A percentile compares a stretch with the other conserved stretches of the same genome.
These are phyloP conservation scores for Agonum fuliginosum DNA, from an alignment of 2,888 invertebrate species.

Conservation along the genomic window DNA sequence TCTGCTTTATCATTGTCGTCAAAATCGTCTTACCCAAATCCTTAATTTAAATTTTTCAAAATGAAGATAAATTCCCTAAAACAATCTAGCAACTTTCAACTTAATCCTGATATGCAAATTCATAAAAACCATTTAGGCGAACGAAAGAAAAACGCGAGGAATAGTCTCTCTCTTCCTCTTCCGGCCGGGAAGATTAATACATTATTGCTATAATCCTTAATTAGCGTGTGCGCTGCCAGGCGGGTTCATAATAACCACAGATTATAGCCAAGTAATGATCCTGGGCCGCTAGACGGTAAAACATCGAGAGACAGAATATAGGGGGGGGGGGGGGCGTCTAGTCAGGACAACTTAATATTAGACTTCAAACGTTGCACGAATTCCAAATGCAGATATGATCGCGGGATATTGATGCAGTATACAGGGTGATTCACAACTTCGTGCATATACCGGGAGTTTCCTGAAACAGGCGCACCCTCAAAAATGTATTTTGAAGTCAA, in stretches of 20 bases:
- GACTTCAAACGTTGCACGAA: no score
- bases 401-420: no score
- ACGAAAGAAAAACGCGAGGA: not conserved
- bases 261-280: conserved; percentile 26
- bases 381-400: no score
- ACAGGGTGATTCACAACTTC: no score
- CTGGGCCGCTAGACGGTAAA: not conserved
- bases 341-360: no score
- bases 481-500: no score
- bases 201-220: conserved; percentile 35
- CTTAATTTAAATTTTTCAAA: not conserved
- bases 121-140: not conserved
- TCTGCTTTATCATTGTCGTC: no score
- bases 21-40: not conserved
- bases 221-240: conserved; percentile 1
- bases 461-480: no score
- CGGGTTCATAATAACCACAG: conserved; percentile 27
- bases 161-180: no score
- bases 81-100: not conserved
- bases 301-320: not conserved
- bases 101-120: conserved; percentile 7
- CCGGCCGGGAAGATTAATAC: conserved; percentile 24
- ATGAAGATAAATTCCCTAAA: not conserved
- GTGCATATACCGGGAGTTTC: no score
- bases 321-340: not conserved